A percentile compares a stretch with the other conserved stretches of the same genome.
phyloP scores from a whole-genome alignment of 1,140 invertebrate genomes.

The Caenorhabditis briggsae region DNA sequence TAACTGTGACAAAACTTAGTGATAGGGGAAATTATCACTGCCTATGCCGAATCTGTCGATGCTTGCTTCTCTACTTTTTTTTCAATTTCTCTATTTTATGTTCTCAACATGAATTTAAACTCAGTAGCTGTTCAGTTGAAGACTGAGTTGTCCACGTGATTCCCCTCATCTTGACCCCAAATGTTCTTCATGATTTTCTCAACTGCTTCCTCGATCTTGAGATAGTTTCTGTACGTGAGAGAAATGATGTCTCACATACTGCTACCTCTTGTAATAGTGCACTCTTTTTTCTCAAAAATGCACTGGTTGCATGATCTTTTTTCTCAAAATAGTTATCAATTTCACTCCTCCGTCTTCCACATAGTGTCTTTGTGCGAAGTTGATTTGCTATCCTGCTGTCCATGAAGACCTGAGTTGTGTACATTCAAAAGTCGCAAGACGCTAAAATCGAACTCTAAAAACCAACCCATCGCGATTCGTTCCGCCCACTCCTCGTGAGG shows the following conservation, averaged over 20 bases:
- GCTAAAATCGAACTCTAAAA: conserved; percentile 53
- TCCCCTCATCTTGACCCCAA: background rate
- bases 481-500: conserved; percentile 36
- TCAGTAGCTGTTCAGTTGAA: background rate
- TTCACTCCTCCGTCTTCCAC: conserved; percentile 22
- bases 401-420: conserved; percentile 45
- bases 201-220: conserved; percentile 4
- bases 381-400: conserved; percentile 40
- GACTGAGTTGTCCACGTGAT: conserved; percentile 8
- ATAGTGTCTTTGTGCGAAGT: conserved; percentile 4
- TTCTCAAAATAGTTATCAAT: conserved; percentile 42
- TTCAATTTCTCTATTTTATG: background rate
- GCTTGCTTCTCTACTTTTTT: background rate
- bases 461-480: conserved; percentile 14
- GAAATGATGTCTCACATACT: conserved; percentile 24
- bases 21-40: background rate
- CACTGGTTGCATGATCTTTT: conserved; percentile 14
- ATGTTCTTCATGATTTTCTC: conserved; percentile 22
- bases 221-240: conserved; percentile 49
- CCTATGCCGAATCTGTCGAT: background rate
- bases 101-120: background rate
- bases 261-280: background rate
- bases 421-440: conserved; percentile 54
- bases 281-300: background rate
- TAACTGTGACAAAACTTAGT: background rate